Conservation (phyloP, 2,113 vertebrate species). For the Nanorana parkeri region DNA sequence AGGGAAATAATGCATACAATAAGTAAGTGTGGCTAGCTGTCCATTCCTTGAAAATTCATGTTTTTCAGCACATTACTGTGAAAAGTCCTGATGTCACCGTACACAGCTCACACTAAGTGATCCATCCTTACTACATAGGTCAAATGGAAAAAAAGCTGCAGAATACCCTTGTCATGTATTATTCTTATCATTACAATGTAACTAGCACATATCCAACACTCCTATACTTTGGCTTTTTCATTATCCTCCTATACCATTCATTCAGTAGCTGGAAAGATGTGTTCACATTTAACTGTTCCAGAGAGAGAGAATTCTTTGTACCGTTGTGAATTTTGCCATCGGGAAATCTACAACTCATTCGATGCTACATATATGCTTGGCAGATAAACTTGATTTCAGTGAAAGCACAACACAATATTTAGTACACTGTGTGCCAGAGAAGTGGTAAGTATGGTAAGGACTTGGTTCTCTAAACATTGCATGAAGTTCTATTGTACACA, state of each 20-base stretch:
- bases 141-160: not conserved
- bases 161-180: not conserved
- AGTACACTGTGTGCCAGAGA: not conserved
- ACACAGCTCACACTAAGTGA: too few relatives aligned
- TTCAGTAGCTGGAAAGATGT: not conserved
- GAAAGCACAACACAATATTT: not conserved
- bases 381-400: not conserved
- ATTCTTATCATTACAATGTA: not conserved
- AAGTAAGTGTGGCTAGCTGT: too few relatives aligned
- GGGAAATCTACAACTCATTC: not conserved
- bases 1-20: too few relatives aligned
- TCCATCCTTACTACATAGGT: not conserved
- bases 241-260: not conserved
- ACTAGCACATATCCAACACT: not conserved
- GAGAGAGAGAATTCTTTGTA: not conserved
- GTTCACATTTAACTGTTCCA: not conserved
- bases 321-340: not conserved
- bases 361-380: not conserved
- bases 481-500: not conserved
- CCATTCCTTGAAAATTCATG: too few relatives aligned
- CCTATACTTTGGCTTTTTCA: not conserved
- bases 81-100: too few relatives aligned
- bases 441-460: not conserved
- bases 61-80: too few relatives aligned
- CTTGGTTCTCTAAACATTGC: not conserved